Evolutionary conservation across 1,140 invertebrate genomes (phyloP).

Genomic region (Colletes latitarsis): DNA sequence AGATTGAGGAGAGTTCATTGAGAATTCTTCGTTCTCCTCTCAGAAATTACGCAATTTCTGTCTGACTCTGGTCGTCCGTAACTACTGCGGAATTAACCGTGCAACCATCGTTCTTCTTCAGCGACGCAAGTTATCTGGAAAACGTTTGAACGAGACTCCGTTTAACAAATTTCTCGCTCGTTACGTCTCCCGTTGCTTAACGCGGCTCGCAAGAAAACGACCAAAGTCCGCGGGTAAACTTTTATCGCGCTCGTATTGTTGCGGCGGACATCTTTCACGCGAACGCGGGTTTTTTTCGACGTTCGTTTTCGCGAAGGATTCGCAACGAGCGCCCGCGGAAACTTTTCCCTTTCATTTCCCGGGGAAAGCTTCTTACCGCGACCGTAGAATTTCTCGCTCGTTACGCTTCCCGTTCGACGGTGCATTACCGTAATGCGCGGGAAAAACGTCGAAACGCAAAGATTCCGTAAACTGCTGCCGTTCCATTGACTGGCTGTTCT

Average conservation of each 20-base stretch:
- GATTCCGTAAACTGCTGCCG: not conserved
- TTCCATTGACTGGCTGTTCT: not conserved
- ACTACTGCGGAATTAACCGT: not conserved
- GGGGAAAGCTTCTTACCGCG: constrained; percentile 38
- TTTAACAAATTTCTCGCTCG: not conserved
- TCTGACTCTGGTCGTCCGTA: not conserved
- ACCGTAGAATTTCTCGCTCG: constrained; percentile 38
- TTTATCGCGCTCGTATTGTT: constrained; percentile 28
- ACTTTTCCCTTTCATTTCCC: constrained; percentile 26
- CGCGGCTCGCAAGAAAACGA: not conserved
- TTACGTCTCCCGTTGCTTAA: constrained; percentile 1
- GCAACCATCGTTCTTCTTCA: too few species aligned
- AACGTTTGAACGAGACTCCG: not conserved
- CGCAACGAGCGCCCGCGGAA: not conserved
- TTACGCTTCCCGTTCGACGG: constrained; percentile 24
- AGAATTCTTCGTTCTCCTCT: not conserved
- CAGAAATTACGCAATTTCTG: not conserved
- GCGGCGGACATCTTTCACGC: constrained; percentile 23
- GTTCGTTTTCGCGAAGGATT: constrained; percentile 31
- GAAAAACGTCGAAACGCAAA: not conserved
- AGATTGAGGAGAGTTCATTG: too few species aligned
- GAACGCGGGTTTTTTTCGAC: not conserved
- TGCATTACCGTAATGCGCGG: constrained; percentile 42
- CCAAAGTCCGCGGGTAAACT: constrained; percentile 15
- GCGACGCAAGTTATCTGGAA: not conserved